These are phyloP conservation scores for Drosophila tsacasi DNA, from an alignment of 1,140 invertebrate genomes.

Conservation along the genomic window DNA sequence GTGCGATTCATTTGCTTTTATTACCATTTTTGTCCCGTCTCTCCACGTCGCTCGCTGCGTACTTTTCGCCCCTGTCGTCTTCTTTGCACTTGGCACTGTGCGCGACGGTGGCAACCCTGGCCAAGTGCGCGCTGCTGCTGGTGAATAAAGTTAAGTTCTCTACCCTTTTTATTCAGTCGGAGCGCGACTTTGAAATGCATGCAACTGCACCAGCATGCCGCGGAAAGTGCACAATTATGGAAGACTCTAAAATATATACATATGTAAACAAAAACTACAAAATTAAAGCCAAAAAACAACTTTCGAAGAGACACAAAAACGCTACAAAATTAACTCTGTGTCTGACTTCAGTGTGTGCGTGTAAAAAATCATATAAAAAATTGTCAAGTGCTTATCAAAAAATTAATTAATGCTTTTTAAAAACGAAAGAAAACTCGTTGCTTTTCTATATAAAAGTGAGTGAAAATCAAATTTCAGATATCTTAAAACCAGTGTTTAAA, in stretches of 20 bases:
- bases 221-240: conserved; percentile 14
- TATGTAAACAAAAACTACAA: background rate
- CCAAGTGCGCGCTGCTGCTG: conserved; percentile 48
- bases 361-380: background rate
- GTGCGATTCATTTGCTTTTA: conserved; percentile 82
- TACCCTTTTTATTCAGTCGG: conserved; percentile 81
- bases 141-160: conserved; percentile 74
- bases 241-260: conserved; percentile 16
- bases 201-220: conserved; percentile 34
- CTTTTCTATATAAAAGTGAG: background rate
- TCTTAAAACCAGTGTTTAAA: no score
- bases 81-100: conserved; percentile 47
- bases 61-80: conserved; percentile 31
- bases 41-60: conserved; percentile 20
- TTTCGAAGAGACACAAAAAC: background rate
- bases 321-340: background rate
- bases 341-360: conserved; percentile 3
- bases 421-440: background rate
- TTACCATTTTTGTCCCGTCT: conserved; percentile 67
- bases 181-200: conserved; percentile 81
- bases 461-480: background rate
- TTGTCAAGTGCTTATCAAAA: background rate
- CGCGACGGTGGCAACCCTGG: conserved; percentile 66
- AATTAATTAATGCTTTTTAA: background rate
- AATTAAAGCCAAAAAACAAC: background rate